Conservation (phyloP, 2,797 vertebrate species). For the Crocodylus rhombifer region DNA sequence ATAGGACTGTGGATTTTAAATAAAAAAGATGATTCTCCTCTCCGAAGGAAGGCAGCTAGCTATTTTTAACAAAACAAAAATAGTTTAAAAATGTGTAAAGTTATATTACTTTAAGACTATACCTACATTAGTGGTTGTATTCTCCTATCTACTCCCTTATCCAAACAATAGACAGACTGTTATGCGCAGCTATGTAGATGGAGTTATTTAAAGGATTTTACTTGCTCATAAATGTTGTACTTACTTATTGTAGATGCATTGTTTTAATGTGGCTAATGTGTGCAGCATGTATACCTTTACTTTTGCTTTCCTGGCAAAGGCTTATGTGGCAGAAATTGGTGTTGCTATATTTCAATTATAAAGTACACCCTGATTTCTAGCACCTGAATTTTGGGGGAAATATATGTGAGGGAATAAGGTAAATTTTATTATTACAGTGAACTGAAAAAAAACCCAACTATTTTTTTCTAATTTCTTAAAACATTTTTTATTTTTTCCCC, state of each 20-base stretch:
- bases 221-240: neutral
- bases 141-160: neutral
- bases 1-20: neutral
- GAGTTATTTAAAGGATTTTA: neutral
- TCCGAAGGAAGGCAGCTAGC: neutral
- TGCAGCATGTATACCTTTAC: too few relatives aligned
- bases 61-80: neutral
- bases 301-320: too few relatives aligned
- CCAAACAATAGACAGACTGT: neutral
- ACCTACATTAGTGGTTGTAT: neutral
- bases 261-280: too few relatives aligned
- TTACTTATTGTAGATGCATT: neutral
- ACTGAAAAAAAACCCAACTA: too few relatives aligned
- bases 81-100: neutral
- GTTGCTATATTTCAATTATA: too few relatives aligned
- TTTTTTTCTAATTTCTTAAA: too few relatives aligned
- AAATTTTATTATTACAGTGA: too few relatives aligned
- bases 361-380: too few relatives aligned
- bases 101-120: neutral
- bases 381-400: too few relatives aligned
- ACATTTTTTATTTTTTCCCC: too few relatives aligned
- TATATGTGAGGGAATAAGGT: too few relatives aligned
- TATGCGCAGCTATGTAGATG: neutral
- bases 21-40: neutral
- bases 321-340: too few relatives aligned